phyloP scores from a whole-genome alignment of 2,888 invertebrate genomes.

The Monochamus alternatus region DNA sequence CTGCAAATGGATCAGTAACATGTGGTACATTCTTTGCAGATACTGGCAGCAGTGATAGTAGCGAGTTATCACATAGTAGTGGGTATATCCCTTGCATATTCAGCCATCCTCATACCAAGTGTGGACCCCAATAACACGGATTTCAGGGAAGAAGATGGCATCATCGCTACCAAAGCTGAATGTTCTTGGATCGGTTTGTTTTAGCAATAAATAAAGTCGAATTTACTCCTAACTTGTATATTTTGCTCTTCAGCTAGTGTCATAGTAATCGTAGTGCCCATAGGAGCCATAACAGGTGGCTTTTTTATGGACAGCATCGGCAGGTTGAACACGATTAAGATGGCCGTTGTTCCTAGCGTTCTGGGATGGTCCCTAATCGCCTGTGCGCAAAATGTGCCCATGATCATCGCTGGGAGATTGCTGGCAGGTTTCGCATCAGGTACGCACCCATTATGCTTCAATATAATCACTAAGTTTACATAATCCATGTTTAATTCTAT shows the following conservation, averaged over 20 bases:
- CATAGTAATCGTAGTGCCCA: conserved; percentile 73
- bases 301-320: conserved; percentile 75
- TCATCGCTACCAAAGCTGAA: conserved; percentile 67
- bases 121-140: conserved; percentile 63
- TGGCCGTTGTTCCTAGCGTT: conserved; percentile 73
- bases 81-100: conserved; percentile 75
- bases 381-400: conserved; percentile 71
- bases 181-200: conserved; percentile 74
- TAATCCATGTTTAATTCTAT: background rate
- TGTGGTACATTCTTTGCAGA: conserved; percentile 58
- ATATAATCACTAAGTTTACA: background rate
- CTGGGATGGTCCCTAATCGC: conserved; percentile 76
- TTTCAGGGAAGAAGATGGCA: conserved; percentile 60
- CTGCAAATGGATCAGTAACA: no score
- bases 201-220: background rate
- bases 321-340: conserved; percentile 73
- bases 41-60: conserved; percentile 72
- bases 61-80: conserved; percentile 76
- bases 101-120: conserved; percentile 74
- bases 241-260: conserved; percentile 72
- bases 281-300: conserved; percentile 74
- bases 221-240: conserved; percentile 20
- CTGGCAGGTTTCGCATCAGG: conserved; percentile 74
- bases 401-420: conserved; percentile 73
- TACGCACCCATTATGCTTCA: conserved; percentile 53